Base-by-base conservation (phyloP, 2,888 invertebrate genomes). In the Cephonodes hylas region DNA sequence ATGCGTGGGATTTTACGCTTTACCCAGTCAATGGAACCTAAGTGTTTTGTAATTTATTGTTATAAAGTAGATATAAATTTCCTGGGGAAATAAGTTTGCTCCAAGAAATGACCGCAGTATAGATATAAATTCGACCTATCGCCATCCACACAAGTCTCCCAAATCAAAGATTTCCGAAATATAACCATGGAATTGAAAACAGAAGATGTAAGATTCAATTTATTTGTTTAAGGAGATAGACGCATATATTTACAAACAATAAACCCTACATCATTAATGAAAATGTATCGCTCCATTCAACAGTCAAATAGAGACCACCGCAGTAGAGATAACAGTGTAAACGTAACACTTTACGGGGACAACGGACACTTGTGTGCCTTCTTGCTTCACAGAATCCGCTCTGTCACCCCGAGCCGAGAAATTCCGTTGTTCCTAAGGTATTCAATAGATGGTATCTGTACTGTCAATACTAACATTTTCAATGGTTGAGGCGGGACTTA, bases 261-360 rank as follows among this genome's bases (percentile, higher is more conserved):
- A 27, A 15, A 48, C 25, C 25, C 73, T 66, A 73, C 72, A 75
- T 74, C 72, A 63, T 66, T 77, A 78, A 80, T 81, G 74, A 76
- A 72, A 72, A 66, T 70, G 75, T 75, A 75, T 66, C 68, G 64
- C 66, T 73, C 72, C 70, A 71, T 71, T 71, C 75, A 72, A 74
- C 77, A 81, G 82, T 83, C 79, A 83, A 86, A 87, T 81, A 81
- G 78, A 73, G 78, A 72, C 68, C 77, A 75, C 70, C 80, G 81
- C 80, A 77, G 69, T 68, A 71, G 70, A 73, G 85, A 86, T 88
- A 87, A 85, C 82, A 76, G 70, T 64, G 67, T 79, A 74, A 80
- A 84, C 84, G 80, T 80, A 83, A 82, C 80, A 81, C 80, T 82
- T 73, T 75, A 76, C 77, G 76, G 77, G 75, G 74, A 77, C 77